phyloP scores from a whole-genome alignment of 1,140 invertebrate species.

The Zophobas morio region DNA sequence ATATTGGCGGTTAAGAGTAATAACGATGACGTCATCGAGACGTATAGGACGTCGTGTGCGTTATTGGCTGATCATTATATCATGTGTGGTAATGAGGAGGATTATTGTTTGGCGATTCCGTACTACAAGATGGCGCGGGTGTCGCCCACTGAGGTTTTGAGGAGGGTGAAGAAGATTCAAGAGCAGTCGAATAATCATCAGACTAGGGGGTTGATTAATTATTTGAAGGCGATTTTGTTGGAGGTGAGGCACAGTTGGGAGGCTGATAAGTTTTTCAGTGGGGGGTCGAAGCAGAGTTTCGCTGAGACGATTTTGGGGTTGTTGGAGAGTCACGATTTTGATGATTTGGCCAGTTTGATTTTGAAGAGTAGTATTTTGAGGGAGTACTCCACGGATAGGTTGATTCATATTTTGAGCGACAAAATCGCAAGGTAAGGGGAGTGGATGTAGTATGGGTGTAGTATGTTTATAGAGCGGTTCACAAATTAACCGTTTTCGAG shows the following conservation, averaged over 20 bases:
- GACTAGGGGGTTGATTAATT: constrained; percentile 69
- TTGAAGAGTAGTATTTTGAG: constrained; percentile 71
- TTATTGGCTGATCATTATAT: constrained; percentile 78
- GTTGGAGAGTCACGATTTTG: constrained; percentile 66
- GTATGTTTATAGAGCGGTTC: no score
- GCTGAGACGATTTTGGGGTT: constrained; percentile 69
- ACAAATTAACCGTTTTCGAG: no score
- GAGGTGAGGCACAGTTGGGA: constrained; percentile 68
- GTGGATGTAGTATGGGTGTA: background rate
- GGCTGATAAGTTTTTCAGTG: constrained; percentile 66
- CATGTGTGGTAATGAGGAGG: constrained; percentile 67
- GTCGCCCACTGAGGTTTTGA: constrained; percentile 69
- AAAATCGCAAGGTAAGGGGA: constrained; percentile 56
- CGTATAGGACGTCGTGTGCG: constrained; percentile 75
- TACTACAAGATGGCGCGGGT: constrained; percentile 75
- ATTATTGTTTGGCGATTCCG: constrained; percentile 73
- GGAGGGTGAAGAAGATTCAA: constrained; percentile 66
- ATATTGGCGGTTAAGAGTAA: constrained; percentile 60
- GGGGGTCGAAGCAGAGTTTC: constrained; percentile 69
- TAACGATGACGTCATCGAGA: constrained; percentile 68
- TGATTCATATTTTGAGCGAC: constrained; percentile 69
- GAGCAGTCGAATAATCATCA: constrained; percentile 61
- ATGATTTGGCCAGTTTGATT: constrained; percentile 71
- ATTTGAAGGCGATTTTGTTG: constrained; percentile 69
- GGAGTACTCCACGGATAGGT: constrained; percentile 73